phyloP scores from a whole-genome alignment of 2,888 invertebrate species.

The Trachelus stipa region DNA sequence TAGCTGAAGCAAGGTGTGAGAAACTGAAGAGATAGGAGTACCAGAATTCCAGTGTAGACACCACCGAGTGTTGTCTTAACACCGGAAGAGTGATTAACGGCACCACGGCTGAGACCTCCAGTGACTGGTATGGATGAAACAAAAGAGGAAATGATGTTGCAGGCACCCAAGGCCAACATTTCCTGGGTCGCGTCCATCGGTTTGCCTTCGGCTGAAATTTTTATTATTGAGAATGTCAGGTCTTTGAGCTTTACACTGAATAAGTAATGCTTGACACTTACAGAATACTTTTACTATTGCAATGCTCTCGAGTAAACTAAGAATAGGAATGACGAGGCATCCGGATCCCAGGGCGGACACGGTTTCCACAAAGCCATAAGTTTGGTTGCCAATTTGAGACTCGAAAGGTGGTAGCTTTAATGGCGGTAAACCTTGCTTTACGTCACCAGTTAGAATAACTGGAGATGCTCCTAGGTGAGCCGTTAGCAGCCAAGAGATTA shows the following conservation, averaged over 20 bases:
- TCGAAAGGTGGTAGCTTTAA: constrained; percentile 76
- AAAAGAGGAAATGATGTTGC: constrained; percentile 77
- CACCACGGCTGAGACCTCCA: constrained; percentile 74
- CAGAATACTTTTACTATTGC: constrained; percentile 80
- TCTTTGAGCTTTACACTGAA: neutral
- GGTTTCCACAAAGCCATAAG: constrained; percentile 71
- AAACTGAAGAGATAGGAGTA: constrained; percentile 70
- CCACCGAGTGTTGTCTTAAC: constrained; percentile 78
- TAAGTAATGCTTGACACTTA: constrained; percentile 54
- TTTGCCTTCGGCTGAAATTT: constrained; percentile 69
- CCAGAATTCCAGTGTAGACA: constrained; percentile 72
- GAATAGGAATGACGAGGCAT: constrained; percentile 75
- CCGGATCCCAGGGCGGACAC: constrained; percentile 74
- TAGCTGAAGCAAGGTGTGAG: constrained; percentile 76
- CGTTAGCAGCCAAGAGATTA: constrained; percentile 76
- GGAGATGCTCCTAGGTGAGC: constrained; percentile 71
- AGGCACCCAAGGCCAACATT: constrained; percentile 75
- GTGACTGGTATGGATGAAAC: constrained; percentile 77
- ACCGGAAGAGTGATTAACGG: constrained; percentile 79
- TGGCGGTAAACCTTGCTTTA: constrained; percentile 78
- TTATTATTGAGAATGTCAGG: neutral
- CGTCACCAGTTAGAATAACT: constrained; percentile 77
- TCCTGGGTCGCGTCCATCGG: constrained; percentile 78
- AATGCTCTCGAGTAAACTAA: constrained; percentile 77
- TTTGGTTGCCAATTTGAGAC: constrained; percentile 71